Percentiles rank a stretch among this genome's conserved stretches.
These are phyloP conservation scores for Drosophila incognita DNA, from an alignment of 2,888 invertebrate species.

Conservation along the genomic window DNA sequence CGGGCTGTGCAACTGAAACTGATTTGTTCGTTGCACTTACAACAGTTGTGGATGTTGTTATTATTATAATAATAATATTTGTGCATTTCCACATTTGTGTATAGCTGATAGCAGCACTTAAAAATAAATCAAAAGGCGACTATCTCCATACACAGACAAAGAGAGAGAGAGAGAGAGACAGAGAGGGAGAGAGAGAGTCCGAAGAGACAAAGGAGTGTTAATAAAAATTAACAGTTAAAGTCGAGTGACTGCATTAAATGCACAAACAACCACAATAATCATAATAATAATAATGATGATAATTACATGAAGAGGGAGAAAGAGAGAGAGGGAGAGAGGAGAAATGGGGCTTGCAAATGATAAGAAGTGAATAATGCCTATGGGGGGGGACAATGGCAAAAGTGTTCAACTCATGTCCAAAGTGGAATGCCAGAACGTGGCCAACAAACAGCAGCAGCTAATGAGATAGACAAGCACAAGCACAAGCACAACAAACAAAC, in stretches of 20 bases:
- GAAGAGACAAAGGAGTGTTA: constrained; percentile 18
- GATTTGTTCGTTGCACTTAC: constrained; percentile 52
- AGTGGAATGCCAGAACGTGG: constrained; percentile 60
- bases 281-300: constrained; percentile 32
- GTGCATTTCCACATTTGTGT: constrained; percentile 52
- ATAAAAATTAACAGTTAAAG: constrained; percentile 42
- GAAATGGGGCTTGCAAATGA: constrained; percentile 24
- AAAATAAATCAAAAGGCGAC: constrained; percentile 45
- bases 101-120: constrained; percentile 56
- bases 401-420: constrained; percentile 20
- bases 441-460: constrained; percentile 56
- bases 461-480: constrained; percentile 56
- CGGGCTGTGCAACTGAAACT: constrained; percentile 11
- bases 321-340: neutral
- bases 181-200: neutral
- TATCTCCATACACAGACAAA: constrained; percentile 23
- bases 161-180: neutral
- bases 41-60: constrained; percentile 35
- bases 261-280: constrained; percentile 25
- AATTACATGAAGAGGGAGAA: constrained; percentile 18
- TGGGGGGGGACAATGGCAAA: constrained; percentile 21
- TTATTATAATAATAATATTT: constrained; percentile 26
- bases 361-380: constrained; percentile 26
- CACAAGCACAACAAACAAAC: constrained; percentile 2
- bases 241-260: constrained; percentile 37